Base-by-base conservation (phyloP, 2,113 vertebrate species). In the Scomber japonicus region DNA sequence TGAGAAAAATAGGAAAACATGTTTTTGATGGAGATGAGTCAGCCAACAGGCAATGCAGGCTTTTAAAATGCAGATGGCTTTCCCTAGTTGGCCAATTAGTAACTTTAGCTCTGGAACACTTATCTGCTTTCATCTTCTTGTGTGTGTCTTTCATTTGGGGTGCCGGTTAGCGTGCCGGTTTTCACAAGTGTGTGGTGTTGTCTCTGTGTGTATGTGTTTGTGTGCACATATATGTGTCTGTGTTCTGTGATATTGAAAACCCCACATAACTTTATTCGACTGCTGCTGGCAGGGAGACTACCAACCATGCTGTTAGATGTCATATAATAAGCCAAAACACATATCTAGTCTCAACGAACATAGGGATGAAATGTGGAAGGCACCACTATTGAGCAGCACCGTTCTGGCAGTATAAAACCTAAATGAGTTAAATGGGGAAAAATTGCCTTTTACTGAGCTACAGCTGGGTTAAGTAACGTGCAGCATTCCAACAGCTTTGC, bases 21-120 rank as follows among this genome's bases (percentile, higher is more conserved):
- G 76, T 85, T 90, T 90, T 90, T 84, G 75, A 89, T 91, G 76
- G 80, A 69, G 71, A 89, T 45, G 8, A 89, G 84, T 81, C 72
- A 84, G 89, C 88, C 83, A 93, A 90, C 74, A 76, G 84, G 59
- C 85, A 89, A 53, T 62, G 65, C 78, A 71, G 68, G 73, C 63
- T 89, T 90, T 93, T 91, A 88, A 91, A 91, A 93, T 89, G 78
- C 83, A 91, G 88, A 92, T 91, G 85, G 81, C 90, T 91, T 92
- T 93, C 93, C 93, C 93, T 93, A 81, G 93, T 93, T 90, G 91
- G 88, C 87, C 90, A 94, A 94, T 95, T 94, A 95, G 92, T 91
- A 89, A 90, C 85, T 92, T 90, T 76, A 89, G 81, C 82, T 87
- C 59, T 88, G 83, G 74, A 92, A 92, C 86, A 89, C 83, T 92